Percentiles rank a stretch among this genome's conserved stretches.
Evolutionary conservation across 2,888 invertebrate species (phyloP).

Genomic region (Trichopoda pennipes): DNA sequence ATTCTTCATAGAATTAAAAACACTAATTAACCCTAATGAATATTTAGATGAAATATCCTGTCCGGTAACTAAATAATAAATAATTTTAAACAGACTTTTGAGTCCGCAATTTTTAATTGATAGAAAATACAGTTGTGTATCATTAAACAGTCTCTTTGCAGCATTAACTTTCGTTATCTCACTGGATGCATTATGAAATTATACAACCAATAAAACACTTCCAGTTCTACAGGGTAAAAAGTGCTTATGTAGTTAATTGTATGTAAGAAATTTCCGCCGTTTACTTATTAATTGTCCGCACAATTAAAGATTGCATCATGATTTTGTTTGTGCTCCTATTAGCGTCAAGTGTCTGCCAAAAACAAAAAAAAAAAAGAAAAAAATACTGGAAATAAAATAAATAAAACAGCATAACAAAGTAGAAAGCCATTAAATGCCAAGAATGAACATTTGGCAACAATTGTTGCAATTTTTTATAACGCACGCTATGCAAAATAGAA

Average conservation of each 20-base stretch:
- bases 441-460: conserved; percentile 6
- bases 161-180: too few species aligned
- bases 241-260: background rate
- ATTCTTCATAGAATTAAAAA: too few species aligned
- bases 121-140: too few species aligned
- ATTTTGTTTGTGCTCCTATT: conserved; percentile 37
- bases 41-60: too few species aligned
- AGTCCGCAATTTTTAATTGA: too few species aligned
- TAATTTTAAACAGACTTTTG: too few species aligned
- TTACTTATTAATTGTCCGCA: conserved; percentile 53
- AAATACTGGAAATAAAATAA: background rate
- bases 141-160: too few species aligned
- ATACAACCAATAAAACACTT: background rate
- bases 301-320: conserved; percentile 55
- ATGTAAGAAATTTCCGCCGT: conserved; percentile 1
- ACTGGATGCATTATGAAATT: too few species aligned
- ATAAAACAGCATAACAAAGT: background rate
- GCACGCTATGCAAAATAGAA: too few species aligned
- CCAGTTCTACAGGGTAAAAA: background rate
- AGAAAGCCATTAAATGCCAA: background rate
- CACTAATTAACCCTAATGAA: too few species aligned
- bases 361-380: background rate
- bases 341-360: conserved; percentile 45
- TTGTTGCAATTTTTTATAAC: background rate
- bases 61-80: too few species aligned